Percentiles rank a stretch among this genome's conserved stretches.
Evolutionary conservation across 2,888 invertebrate species (phyloP).

Genomic region (Mechanitis messenoides): DNA sequence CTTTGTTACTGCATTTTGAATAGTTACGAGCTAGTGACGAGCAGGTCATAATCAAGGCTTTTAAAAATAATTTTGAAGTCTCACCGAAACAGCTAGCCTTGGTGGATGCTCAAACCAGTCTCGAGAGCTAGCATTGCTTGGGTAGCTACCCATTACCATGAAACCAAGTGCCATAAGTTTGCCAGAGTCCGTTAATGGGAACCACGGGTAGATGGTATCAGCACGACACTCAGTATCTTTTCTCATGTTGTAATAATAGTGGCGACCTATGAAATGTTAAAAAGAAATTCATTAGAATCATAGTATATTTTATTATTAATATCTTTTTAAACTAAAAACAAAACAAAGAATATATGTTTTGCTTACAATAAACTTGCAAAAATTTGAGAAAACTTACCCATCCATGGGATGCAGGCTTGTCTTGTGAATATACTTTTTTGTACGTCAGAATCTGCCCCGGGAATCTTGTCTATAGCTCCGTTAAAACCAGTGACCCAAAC

Average conservation of each 20-base stretch:
- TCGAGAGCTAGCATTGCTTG: conserved; percentile 16
- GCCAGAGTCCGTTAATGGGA: conserved; percentile 37
- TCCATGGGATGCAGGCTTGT: conserved; percentile 55
- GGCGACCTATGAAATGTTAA: conserved; percentile 35
- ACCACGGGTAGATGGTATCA: conserved; percentile 41
- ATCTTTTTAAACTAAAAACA: too few relatives aligned
- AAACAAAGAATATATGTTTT: too few relatives aligned
- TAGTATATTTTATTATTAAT: too few relatives aligned
- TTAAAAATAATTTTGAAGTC: neutral
- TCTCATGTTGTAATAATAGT: conserved; percentile 50
- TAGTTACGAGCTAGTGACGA: too few relatives aligned
- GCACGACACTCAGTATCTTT: conserved; percentile 32
- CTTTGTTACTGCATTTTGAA: too few relatives aligned
- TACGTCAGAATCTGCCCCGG: conserved; percentile 29
- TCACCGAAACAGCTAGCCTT: conserved; percentile 33
- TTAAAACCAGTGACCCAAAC: conserved; percentile 42
- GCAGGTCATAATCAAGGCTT: too few relatives aligned
- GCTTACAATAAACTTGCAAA: too few relatives aligned
- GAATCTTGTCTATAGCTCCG: conserved; percentile 33
- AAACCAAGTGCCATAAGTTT: conserved; percentile 40
- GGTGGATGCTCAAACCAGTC: conserved; percentile 43
- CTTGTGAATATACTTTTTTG: conserved; percentile 38
- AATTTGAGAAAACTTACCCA: conserved; percentile 44
- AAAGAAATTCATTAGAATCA: too few relatives aligned
- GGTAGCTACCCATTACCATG: conserved; percentile 32